Evolutionary conservation across 2,113 vertebrate species (phyloP).

Genomic region (Ameiurus melas): DNA sequence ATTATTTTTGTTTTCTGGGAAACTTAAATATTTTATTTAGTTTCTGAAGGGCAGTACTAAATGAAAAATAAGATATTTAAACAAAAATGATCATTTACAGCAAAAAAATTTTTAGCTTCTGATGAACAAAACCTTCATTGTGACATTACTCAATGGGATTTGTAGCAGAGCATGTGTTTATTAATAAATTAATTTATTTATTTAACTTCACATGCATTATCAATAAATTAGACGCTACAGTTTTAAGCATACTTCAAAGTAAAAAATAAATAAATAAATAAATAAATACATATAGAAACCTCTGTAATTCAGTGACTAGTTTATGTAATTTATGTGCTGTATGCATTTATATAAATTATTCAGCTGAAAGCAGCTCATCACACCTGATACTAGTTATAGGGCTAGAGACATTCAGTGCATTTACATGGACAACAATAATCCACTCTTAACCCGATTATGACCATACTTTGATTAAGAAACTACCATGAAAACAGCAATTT

Average conservation of each 20-base stretch:
- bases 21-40: too few relatives aligned
- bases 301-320: neutral
- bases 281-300: too few relatives aligned
- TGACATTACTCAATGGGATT: neutral
- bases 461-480: too few relatives aligned
- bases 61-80: too few relatives aligned
- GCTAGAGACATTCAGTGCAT: neutral
- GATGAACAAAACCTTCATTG: neutral
- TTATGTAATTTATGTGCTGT: too few relatives aligned
- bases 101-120: neutral
- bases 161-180: neutral
- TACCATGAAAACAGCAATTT: too few relatives aligned
- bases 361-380: neutral
- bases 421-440: too few relatives aligned
- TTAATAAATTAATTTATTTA: neutral
- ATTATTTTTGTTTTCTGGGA: too few relatives aligned
- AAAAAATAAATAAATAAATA: neutral
- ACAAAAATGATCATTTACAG: too few relatives aligned
- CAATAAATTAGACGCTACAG: neutral
- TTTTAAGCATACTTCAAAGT: neutral
- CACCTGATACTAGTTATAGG: neutral
- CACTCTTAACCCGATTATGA: too few relatives aligned
- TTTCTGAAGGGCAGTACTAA: too few relatives aligned
- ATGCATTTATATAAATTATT: neutral
- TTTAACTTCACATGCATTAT: neutral